Evolutionary conservation across 2,113 vertebrate species (phyloP).

Genomic region (Camelus dromedarius): DNA sequence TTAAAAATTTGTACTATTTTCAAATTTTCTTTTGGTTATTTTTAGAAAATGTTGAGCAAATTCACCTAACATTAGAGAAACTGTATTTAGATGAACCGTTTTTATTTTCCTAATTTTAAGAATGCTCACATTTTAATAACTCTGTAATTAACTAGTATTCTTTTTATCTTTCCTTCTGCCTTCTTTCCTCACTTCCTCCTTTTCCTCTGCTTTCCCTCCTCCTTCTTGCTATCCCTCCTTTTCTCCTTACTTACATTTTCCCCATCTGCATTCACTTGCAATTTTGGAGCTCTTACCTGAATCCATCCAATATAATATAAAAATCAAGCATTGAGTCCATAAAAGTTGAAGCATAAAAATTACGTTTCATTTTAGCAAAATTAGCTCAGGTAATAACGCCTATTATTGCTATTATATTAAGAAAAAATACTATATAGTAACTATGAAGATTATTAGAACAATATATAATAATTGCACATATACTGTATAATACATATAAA

Average conservation of each 20-base stretch:
- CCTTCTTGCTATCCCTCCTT: background rate
- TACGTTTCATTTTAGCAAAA: background rate
- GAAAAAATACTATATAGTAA: background rate
- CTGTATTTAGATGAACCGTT: background rate
- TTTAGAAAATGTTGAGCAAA: background rate
- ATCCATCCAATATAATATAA: background rate
- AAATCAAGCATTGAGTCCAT: background rate
- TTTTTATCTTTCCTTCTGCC: background rate
- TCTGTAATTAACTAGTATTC: background rate
- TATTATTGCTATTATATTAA: background rate
- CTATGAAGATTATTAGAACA: background rate
- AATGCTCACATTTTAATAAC: background rate
- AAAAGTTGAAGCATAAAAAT: background rate
- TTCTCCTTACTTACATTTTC: background rate
- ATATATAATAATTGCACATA: background rate
- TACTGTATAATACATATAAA: background rate
- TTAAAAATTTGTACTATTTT: background rate
- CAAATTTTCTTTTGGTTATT: background rate
- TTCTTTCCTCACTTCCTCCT: background rate
- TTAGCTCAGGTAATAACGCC: background rate
- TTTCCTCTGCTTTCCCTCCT: background rate
- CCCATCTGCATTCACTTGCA: background rate
- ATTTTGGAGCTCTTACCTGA: background rate
- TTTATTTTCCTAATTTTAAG: constrained; percentile 3
- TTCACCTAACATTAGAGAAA: background rate